A percentile compares a stretch with the other conserved stretches of the same genome.
Evolutionary conservation across 1,140 invertebrate genomes (phyloP).

Genomic region (Radopholus similis): DNA sequence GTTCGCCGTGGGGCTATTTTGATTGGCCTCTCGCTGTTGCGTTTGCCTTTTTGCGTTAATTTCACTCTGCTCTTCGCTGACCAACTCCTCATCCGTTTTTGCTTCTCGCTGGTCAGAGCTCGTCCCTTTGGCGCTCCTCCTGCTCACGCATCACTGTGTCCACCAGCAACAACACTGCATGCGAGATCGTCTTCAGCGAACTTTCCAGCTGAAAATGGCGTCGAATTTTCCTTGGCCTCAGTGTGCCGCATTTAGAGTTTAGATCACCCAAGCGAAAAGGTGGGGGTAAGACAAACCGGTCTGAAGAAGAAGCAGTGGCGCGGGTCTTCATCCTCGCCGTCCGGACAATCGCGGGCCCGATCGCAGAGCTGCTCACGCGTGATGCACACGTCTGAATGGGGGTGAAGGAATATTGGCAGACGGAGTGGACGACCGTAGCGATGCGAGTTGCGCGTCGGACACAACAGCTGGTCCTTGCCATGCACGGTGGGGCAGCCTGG

Average conservation of each 20-base stretch:
- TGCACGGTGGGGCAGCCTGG: slow-evolving; percentile 45
- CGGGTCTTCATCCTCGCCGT: slow-evolving; percentile 61
- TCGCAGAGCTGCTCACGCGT: slow-evolving; percentile 60
- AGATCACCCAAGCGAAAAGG: neutral
- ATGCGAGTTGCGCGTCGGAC: slow-evolving; percentile 39
- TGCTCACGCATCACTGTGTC: slow-evolving; percentile 46
- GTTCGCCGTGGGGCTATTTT: neutral
- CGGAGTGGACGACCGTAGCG: slow-evolving; percentile 26
- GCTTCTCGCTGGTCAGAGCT: slow-evolving; percentile 7
- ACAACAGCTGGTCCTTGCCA: slow-evolving; percentile 48
- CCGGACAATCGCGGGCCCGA: slow-evolving; percentile 59
- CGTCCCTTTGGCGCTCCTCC: slow-evolving; percentile 19
- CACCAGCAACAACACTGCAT: slow-evolving; percentile 42
- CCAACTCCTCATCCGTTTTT: neutral
- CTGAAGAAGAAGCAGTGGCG: slow-evolving; percentile 60
- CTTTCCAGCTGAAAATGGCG: slow-evolving; percentile 29
- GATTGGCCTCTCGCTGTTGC: neutral
- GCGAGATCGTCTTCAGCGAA: slow-evolving; percentile 45
- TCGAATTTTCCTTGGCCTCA: neutral
- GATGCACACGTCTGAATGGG: slow-evolving; percentile 54
- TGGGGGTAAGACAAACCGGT: slow-evolving; percentile 34
- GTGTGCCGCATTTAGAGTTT: too few species aligned
- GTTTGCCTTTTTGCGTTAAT: neutral
- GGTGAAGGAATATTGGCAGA: neutral
- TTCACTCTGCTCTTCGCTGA: too few species aligned